A percentile compares a stretch with the other conserved stretches of the same genome.
phyloP scores from a whole-genome alignment of 2,113 vertebrate species.

The Calonectris borealis region DNA sequence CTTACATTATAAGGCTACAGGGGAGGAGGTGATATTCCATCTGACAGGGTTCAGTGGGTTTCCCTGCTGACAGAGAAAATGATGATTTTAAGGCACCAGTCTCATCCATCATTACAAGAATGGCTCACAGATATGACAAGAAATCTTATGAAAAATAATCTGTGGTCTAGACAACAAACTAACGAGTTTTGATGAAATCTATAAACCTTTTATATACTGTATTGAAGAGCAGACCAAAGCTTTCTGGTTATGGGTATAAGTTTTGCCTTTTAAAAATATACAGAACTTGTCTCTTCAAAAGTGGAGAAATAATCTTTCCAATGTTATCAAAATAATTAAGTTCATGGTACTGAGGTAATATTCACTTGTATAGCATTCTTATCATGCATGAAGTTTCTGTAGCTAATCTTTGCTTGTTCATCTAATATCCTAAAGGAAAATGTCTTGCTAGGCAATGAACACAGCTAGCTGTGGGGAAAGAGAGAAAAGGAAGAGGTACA shows the following conservation, averaged over 20 bases:
- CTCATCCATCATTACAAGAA: conserved; percentile 55
- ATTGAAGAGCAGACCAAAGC: neutral
- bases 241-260: neutral
- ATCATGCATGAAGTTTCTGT: neutral
- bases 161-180: conserved; percentile 45
- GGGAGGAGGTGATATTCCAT: conserved; percentile 36
- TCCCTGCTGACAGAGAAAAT: conserved; percentile 29
- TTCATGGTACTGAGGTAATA: conserved; percentile 1
- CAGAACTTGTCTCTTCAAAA: neutral
- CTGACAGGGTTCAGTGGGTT: conserved; percentile 48
- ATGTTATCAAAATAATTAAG: conserved; percentile 15
- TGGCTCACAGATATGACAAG: conserved; percentile 28
- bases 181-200: conserved; percentile 46
- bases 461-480: neutral
- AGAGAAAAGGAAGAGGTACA: neutral
- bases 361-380: neutral
- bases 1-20: neutral
- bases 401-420: conserved; percentile 12
- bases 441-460: neutral
- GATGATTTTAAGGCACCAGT: conserved; percentile 40
- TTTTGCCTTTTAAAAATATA: conserved; percentile 5
- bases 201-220: conserved; percentile 22
- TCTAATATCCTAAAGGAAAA: neutral
- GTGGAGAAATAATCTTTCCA: conserved; percentile 4
- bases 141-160: conserved; percentile 53